Evolutionary conservation across 2,797 vertebrate genomes (phyloP), one percentile per base, ranked within the genome.

Genomic region (Ptychobarbus kaznakovi): DNA sequence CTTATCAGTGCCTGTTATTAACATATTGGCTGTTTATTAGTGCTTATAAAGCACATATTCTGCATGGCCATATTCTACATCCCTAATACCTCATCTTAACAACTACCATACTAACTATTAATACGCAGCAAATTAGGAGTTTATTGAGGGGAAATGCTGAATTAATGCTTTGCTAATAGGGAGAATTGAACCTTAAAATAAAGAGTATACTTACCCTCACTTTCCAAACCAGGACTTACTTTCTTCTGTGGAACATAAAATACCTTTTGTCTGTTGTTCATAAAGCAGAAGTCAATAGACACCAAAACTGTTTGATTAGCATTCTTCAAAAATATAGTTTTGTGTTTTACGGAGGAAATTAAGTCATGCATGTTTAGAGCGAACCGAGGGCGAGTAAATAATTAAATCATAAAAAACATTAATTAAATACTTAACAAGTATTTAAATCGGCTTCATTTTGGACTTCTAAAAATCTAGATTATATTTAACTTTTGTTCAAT

Each of bases 401-500:
- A 25, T 42, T 1, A n/a, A n/a, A n/a, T n/a, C n/a, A n/a, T n/a
- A n/a, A n/a, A n/a, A n/a, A n/a, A 42, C 32, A 32, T 32, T 2
- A 32, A 32, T 32, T 32, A 32, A 32, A 32, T 32, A 32, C 32
- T 32, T 32, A 32, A 32, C 2, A 28, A 18, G 2, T 32, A 25
- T 8, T 20, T 49, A 49, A 74, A 74, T 13, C 16, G 10, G 13
- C 12, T 74, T 32, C 0, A 49, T 49, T 49, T 74, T 32, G 7
- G n/a, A 51, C 72, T 51, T n/a, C n/a, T n/a, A n/a, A n/a, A n/a
- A n/a, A n/a, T n/a, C n/a, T n/a, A n/a, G n/a, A n/a, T n/a, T n/a
- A n/a, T n/a, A n/a, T n/a, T n/a, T n/a, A n/a, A n/a, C 4, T 12
- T 46, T 15, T 0, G 0, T 1, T 73, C 12, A 16, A 10, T 42